Percentiles rank a stretch among this genome's conserved stretches.
phyloP scores from a whole-genome alignment of 1,140 invertebrate genomes.

The Aphidius gifuensis region DNA sequence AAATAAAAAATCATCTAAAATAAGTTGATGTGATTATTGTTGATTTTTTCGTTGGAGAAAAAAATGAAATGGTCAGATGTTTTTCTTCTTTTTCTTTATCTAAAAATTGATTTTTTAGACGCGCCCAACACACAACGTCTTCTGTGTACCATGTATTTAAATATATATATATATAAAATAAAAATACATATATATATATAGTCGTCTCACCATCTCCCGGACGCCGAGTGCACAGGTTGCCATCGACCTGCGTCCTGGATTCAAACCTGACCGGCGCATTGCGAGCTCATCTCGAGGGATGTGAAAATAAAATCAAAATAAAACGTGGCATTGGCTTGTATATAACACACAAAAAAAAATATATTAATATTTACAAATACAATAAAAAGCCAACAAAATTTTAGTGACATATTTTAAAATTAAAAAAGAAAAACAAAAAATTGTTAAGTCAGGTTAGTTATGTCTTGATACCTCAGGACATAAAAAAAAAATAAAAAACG shows the following conservation, averaged over 20 bases:
- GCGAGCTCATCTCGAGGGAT: neutral
- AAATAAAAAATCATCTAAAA: too few relatives aligned
- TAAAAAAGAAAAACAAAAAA: too few relatives aligned
- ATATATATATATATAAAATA: too few relatives aligned
- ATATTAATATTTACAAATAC: neutral
- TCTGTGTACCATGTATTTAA: too few relatives aligned
- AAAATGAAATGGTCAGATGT: too few relatives aligned
- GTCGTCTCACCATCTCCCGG: neutral
- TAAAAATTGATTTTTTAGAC: too few relatives aligned
- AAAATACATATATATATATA: too few relatives aligned
- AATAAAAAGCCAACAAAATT: neutral
- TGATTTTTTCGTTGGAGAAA: too few relatives aligned
- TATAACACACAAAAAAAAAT: neutral
- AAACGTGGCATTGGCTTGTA: neutral
- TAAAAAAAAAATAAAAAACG: neutral
- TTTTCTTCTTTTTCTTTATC: too few relatives aligned
- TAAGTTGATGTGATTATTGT: too few relatives aligned
- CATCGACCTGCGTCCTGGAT: slow-evolving; percentile 22
- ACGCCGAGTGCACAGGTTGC: slow-evolving; percentile 33
- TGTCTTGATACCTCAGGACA: slow-evolving; percentile 21
- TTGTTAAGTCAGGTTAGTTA: slow-evolving; percentile 39
- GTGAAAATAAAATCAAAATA: neutral
- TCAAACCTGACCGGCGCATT: slow-evolving; percentile 23
- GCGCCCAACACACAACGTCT: too few relatives aligned
- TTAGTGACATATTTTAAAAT: neutral